Evolutionary conservation across 2,797 vertebrate genomes (phyloP).

Genomic region (Phoeniculus purpureus): DNA sequence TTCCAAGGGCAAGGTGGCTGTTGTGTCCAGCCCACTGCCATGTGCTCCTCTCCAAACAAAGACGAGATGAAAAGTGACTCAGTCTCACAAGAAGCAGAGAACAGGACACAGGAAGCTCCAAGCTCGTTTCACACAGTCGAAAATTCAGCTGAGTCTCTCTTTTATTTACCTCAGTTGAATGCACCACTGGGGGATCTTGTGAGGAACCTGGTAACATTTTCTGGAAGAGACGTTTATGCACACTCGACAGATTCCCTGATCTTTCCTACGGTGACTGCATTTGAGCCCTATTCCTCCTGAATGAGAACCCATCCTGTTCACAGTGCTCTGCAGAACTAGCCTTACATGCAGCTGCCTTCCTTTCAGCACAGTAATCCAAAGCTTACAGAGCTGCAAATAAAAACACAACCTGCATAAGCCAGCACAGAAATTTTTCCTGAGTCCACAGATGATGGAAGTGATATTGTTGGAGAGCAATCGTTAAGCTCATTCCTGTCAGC

Average conservation of each 20-base stretch:
- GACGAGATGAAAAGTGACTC: too few relatives aligned
- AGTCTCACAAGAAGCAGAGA: too few relatives aligned
- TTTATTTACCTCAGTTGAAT: not conserved
- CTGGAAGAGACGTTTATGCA: not conserved
- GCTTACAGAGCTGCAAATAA: conserved; percentile 24
- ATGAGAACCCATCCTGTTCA: not conserved
- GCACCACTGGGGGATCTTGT: not conserved
- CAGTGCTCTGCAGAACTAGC: not conserved
- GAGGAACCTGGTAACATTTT: not conserved
- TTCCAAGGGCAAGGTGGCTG: too few relatives aligned
- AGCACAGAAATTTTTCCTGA: not conserved
- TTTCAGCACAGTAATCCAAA: conserved; percentile 27
- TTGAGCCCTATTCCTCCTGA: not conserved
- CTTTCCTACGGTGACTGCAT: not conserved
- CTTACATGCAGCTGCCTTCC: not conserved
- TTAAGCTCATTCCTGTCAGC: not conserved
- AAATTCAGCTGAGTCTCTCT: not conserved
- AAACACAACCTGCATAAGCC: not conserved
- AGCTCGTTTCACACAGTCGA: too few relatives aligned
- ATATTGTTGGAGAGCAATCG: not conserved
- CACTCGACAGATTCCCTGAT: not conserved
- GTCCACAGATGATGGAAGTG: conserved; percentile 17
- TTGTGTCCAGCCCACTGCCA: too few relatives aligned
- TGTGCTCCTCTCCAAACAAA: too few relatives aligned
- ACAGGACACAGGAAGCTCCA: too few relatives aligned